Conservation (phyloP, 2,113 vertebrate genomes). For the Micronycteris hirsuta region DNA sequence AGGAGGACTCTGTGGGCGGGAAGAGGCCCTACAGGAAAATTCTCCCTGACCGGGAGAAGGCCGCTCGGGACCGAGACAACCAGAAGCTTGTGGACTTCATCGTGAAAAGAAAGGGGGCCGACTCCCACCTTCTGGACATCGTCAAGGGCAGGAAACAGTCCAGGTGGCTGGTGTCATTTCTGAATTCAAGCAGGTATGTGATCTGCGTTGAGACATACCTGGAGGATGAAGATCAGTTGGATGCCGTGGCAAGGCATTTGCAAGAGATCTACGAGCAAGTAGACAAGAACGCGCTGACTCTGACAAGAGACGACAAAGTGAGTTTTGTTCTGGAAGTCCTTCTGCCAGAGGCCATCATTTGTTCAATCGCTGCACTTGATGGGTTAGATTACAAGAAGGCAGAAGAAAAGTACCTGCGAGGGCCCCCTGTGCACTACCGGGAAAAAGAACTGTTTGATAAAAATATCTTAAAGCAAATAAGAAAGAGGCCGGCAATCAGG, state of each 20-base stretch:
- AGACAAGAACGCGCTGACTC: conserved; percentile 15
- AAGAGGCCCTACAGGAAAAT: conserved; percentile 77
- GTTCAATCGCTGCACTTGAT: conserved; percentile 88
- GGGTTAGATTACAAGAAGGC: conserved; percentile 78
- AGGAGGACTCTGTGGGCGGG: conserved; percentile 39
- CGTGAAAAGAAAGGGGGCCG: conserved; percentile 84
- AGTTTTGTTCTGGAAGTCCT: conserved; percentile 83
- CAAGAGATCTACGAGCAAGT: conserved; percentile 75
- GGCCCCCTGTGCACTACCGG: neutral
- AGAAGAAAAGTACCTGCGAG: neutral
- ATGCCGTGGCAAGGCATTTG: conserved; percentile 86
- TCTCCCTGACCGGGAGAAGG: conserved; percentile 88
- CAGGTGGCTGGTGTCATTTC: conserved; percentile 84
- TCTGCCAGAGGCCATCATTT: conserved; percentile 92
- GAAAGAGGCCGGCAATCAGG: neutral
- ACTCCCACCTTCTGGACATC: conserved; percentile 86
- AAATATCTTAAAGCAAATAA: neutral
- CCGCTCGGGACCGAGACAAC: conserved; percentile 88
- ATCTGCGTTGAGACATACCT: conserved; percentile 84
- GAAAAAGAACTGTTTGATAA: neutral
- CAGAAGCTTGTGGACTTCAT: conserved; percentile 90
- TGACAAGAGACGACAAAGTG: conserved; percentile 73
- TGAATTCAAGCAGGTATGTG: conserved; percentile 63
- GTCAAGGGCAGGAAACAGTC: conserved; percentile 85
- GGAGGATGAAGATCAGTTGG: conserved; percentile 90